Base-by-base conservation (phyloP, 2,113 vertebrate genomes). In the Oxygymnocypris stewartii region DNA sequence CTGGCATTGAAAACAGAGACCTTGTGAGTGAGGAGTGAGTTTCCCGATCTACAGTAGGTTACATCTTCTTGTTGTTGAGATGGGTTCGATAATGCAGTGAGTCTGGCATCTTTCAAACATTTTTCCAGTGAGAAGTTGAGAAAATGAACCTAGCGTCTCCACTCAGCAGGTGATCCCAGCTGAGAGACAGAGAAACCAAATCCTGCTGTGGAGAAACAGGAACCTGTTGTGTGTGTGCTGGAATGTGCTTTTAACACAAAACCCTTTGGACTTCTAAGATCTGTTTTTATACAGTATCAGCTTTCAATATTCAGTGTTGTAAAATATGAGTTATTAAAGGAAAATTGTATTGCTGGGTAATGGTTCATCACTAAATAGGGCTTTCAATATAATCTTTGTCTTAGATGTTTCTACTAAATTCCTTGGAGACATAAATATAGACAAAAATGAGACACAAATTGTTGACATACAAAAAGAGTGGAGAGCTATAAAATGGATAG, bases 141-240 rank as follows among this genome's bases (percentile, higher is more conserved):
- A 6, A 44, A 65, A 67, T 20, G 25, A 67, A 28, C 23, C 14
- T 47, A 82, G 5, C 2, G 0, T 82, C 61, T 67, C 13, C 40
- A 47, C 79, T 67, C 79, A 31, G 61, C 61, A 82, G 79, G 79
- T 47, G 42, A 82, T 82, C 79, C 67, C 61, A 67, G 57, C 8
- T 82, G 16, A 67, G 61, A 47, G 59, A 67, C 59, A 65, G 40
- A 81, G 12, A 47, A 65, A 65, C 79, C 20, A 28, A 47, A 67
- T 67, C 79, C 79, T 25, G 59, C 79, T 65, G 79, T 81, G 79
- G 59, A 82, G 59, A 82, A 82, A 67, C 79, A 31, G 65, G 79
- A 82, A 67, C 79, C 16, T 0, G 23, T 78, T 78, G 25, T 54
- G 76, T 49, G 35, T 20, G 59, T 28, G 57, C n/a, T 31, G 61